Evolutionary conservation across 2,797 vertebrate species (phyloP).

Genomic region (Macropodus opercularis): DNA sequence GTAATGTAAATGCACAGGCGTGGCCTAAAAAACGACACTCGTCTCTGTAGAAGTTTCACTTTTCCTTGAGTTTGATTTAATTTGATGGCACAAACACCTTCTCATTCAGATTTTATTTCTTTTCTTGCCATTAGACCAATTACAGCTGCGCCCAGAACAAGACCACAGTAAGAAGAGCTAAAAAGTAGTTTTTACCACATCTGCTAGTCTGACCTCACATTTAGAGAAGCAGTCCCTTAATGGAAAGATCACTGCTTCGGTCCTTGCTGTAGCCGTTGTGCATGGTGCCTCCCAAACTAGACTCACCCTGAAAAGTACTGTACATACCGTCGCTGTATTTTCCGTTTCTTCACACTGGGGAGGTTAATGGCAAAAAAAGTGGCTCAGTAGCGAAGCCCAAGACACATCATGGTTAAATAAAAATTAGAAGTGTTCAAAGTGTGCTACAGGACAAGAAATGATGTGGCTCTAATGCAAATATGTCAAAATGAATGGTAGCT

Average conservation of each 20-base stretch:
- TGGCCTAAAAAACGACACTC: no score
- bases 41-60: no score
- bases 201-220: not conserved
- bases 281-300: not conserved
- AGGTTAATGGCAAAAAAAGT: conserved; percentile 10
- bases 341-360: not conserved
- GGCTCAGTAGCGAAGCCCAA: conserved; percentile 2
- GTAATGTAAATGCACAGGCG: not conserved
- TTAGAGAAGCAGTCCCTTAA: conserved; percentile 9
- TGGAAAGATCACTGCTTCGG: conserved; percentile 11
- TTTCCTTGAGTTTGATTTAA: no score
- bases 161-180: not conserved
- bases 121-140: no score
- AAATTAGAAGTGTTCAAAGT: no score
- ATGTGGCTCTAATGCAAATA: no score
- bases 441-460: no score
- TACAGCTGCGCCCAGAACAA: not conserved
- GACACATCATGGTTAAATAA: conserved; percentile 8
- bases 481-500: no score
- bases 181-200: not conserved
- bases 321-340: not conserved
- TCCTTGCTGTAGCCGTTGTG: not conserved
- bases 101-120: no score
- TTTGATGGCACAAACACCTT: not conserved
- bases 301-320: conserved; percentile 7